A percentile compares a stretch with the other conserved stretches of the same genome.
These are phyloP conservation scores for Bombylius major DNA, from an alignment of 2,888 invertebrate genomes.

Conservation along the genomic window DNA sequence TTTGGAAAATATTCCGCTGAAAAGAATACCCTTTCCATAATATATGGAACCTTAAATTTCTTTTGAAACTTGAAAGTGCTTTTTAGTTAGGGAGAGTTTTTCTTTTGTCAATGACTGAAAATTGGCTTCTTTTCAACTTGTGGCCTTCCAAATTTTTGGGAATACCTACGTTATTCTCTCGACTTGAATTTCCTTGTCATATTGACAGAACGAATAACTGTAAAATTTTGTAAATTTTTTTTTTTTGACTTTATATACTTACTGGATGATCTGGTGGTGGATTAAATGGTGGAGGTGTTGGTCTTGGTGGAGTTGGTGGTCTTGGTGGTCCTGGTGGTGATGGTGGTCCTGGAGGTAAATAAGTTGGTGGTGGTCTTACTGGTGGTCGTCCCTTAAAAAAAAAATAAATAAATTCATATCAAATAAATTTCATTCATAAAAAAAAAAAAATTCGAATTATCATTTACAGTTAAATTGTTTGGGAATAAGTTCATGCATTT, in stretches of 20 bases:
- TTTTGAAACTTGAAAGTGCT: too few species aligned
- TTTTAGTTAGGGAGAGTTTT: too few species aligned
- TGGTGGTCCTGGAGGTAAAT: conserved; percentile 12
- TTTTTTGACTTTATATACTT: background rate
- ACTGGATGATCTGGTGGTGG: background rate
- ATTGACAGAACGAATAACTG: background rate
- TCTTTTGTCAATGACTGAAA: too few species aligned
- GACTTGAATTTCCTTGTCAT: too few species aligned
- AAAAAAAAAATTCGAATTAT: background rate
- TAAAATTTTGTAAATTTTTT: background rate
- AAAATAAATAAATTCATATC: background rate
- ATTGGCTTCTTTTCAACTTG: too few species aligned
- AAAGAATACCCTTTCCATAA: too few species aligned
- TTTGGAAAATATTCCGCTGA: too few species aligned
- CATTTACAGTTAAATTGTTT: too few species aligned
- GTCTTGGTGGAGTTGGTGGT: conserved; percentile 1
- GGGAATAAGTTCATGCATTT: too few species aligned
- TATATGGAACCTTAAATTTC: too few species aligned
- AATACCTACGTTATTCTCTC: too few species aligned
- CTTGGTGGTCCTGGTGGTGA: conserved; percentile 11
- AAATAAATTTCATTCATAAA: background rate
- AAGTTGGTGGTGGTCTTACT: conserved; percentile 3
- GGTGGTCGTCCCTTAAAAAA: background rate
- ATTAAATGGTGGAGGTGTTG: background rate
- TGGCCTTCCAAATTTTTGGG: too few species aligned